Conservation (phyloP, 2,888 invertebrate species). For the Melolontha melolontha region DNA sequence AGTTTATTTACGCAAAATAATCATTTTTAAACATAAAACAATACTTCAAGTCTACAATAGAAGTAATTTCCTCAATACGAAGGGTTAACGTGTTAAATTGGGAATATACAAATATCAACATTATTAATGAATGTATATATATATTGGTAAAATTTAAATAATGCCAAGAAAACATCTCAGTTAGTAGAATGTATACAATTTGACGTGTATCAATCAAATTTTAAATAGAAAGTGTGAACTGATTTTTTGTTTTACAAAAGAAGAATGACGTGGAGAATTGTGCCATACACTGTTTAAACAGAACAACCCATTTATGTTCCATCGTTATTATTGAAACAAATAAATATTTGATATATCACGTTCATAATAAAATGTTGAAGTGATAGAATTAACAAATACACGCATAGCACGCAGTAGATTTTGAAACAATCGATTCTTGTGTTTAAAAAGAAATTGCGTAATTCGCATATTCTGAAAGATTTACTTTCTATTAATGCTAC, state of each 20-base stretch:
- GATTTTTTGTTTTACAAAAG: conserved; percentile 14
- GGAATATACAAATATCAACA: not conserved
- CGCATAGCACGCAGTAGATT: conserved; percentile 3
- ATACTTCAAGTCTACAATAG: not conserved
- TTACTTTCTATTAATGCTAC: no score
- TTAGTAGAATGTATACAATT: conserved; percentile 6
- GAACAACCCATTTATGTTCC: conserved; percentile 16
- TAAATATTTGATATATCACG: conserved; percentile 35
- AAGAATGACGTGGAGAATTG: conserved; percentile 15
- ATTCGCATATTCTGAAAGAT: not conserved
- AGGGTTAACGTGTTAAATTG: no score
- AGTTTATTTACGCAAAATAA: no score
- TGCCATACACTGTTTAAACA: conserved; percentile 2
- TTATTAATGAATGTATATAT: conserved; percentile 3
- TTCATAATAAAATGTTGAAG: conserved; percentile 26
- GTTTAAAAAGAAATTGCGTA: conserved; percentile 12
- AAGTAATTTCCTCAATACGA: not conserved
- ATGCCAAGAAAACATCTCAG: not conserved
- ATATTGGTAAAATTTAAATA: not conserved
- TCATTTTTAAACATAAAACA: no score
- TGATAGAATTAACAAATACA: conserved; percentile 21
- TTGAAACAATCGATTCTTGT: not conserved
- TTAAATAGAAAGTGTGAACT: conserved; percentile 5
- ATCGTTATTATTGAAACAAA: not conserved
- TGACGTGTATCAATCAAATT: conserved; percentile 17